Evolutionary conservation across 37 sponge, comb jelly and placozoan genomes (phyloP).

Genomic region (Chondrilla cf. caribensis): DNA sequence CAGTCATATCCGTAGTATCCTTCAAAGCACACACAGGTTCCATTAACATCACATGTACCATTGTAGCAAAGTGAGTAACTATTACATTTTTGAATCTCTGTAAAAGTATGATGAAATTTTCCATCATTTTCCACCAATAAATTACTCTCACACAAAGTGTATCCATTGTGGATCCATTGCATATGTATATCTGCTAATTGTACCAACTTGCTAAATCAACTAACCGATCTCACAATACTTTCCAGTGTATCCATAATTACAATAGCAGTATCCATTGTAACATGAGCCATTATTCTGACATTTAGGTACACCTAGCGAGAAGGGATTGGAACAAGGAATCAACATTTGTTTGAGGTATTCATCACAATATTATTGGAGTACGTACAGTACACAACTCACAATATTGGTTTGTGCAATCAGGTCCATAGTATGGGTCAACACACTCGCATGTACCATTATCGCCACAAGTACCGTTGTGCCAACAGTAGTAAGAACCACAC

Average conservation of each 20-base stretch:
- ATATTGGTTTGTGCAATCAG: not conserved
- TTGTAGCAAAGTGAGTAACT: too few relatives aligned
- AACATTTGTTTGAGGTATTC: too few relatives aligned
- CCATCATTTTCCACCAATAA: too few relatives aligned
- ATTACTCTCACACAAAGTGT: too few relatives aligned
- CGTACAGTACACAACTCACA: not conserved
- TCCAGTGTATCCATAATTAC: not conserved
- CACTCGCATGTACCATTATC: not conserved
- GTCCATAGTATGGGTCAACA: not conserved
- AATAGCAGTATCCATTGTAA: not conserved
- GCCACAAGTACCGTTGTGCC: not conserved
- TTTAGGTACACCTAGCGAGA: not conserved
- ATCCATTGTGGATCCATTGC: too few relatives aligned
- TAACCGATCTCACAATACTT: not conserved
- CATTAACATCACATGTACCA: not conserved
- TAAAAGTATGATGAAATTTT: too few relatives aligned
- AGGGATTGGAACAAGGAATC: too few relatives aligned
- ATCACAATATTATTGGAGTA: too few relatives aligned
- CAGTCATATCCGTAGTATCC: not conserved
- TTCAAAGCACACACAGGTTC: not conserved
- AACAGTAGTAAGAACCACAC: not conserved
- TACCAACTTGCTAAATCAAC: not conserved
- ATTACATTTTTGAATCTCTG: too few relatives aligned
- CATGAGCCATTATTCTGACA: constrained; percentile 13
- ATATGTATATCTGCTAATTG: not conserved